phyloP scores from a whole-genome alignment of 1,140 invertebrate genomes.

The Wiebesia pumilae region DNA sequence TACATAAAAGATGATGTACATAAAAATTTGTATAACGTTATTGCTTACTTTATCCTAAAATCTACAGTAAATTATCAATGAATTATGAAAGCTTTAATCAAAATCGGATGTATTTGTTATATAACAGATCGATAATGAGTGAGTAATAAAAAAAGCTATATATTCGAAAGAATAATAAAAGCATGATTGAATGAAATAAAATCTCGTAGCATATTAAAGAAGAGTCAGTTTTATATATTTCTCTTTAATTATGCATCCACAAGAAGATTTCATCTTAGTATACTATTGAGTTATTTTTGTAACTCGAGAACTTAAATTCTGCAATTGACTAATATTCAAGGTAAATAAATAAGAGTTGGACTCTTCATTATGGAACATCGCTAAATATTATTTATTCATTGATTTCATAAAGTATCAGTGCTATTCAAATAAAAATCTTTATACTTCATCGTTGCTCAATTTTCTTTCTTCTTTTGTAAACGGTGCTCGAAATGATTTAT shows the following conservation, averaged over 20 bases:
- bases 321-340: not conserved
- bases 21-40: slow-evolving; percentile 6
- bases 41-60: not conserved
- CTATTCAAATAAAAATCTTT: slow-evolving; percentile 21
- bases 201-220: not conserved
- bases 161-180: not conserved
- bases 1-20: not conserved
- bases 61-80: not conserved
- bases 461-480: slow-evolving; percentile 40
- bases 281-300: slow-evolving; percentile 5
- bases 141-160: not conserved
- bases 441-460: slow-evolving; percentile 64
- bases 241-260: slow-evolving; percentile 1
- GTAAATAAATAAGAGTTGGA: not conserved
- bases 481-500: not conserved
- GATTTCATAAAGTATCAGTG: not conserved
- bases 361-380: not conserved
- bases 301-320: not conserved
- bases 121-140: slow-evolving; percentile 7
- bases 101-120: not conserved
- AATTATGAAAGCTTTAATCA: slow-evolving; percentile 25
- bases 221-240: slow-evolving; percentile 27
- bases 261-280: not conserved
- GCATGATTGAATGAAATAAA: slow-evolving; percentile 36
- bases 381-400: not conserved